These are phyloP conservation scores for Hystrix cristata DNA, from an alignment of 2,113 vertebrate species.

Conservation along the genomic window DNA sequence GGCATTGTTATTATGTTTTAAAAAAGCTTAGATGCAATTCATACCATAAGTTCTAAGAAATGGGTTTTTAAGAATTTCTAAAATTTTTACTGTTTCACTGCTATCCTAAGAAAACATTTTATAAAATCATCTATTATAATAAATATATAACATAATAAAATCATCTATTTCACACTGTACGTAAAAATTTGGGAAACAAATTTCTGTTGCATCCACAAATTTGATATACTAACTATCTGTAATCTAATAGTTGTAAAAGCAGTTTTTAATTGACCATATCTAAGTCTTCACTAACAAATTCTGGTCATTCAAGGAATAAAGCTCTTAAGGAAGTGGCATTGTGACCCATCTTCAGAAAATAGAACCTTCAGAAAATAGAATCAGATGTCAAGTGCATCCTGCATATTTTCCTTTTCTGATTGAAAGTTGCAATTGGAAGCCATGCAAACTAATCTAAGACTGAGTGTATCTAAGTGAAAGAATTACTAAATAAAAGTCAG, in stretches of 20 bases:
- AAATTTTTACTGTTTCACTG: neutral
- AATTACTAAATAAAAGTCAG: neutral
- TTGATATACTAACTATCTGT: neutral
- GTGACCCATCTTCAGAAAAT: neutral
- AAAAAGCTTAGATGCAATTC: slow-evolving; percentile 30
- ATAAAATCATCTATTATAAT: neutral
- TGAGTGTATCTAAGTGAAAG: neutral
- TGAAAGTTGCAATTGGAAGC: slow-evolving; percentile 23
- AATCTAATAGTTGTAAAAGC: neutral
- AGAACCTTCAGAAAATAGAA: neutral
- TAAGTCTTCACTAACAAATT: slow-evolving; percentile 30
- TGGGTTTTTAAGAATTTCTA: slow-evolving; percentile 10
- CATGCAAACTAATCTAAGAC: slow-evolving; percentile 1
- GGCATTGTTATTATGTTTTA: slow-evolving; percentile 30
- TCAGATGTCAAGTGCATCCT: neutral
- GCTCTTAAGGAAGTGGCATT: neutral
- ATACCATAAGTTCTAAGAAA: slow-evolving; percentile 14
- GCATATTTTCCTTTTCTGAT: neutral
- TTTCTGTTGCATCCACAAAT: neutral
- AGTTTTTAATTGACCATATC: neutral
- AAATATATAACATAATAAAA: neutral
- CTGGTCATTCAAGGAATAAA: slow-evolving; percentile 35
- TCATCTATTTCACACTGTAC: neutral
- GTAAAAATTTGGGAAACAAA: neutral
- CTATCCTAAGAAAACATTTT: neutral